A percentile compares a stretch with the other conserved stretches of the same genome.
Conservation (phyloP, 2,888 invertebrate species). For the Drosophila trichaetosa region DNA sequence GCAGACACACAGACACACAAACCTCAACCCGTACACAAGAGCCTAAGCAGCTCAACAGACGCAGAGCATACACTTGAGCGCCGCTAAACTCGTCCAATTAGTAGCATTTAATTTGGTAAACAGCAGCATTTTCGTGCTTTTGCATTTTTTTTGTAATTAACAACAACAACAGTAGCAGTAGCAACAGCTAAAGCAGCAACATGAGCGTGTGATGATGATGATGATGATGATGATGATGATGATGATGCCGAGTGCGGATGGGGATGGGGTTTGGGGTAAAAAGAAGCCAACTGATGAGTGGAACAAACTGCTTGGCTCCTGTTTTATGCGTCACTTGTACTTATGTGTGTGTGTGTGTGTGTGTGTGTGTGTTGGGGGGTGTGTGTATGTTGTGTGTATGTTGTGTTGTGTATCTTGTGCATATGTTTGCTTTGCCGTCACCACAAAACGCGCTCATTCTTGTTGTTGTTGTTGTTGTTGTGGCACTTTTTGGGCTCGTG, state of each 20-base stretch:
- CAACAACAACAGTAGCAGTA: slow-evolving; percentile 45
- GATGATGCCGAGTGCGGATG: slow-evolving; percentile 13
- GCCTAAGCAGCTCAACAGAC: slow-evolving; percentile 60
- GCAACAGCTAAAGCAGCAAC: slow-evolving; percentile 19
- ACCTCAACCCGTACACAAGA: slow-evolving; percentile 21
- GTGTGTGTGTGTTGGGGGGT: slow-evolving; percentile 37
- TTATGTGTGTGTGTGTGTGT: slow-evolving; percentile 14
- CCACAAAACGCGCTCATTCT: slow-evolving; percentile 47
- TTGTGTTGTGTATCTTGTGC: slow-evolving; percentile 47
- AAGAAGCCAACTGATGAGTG: slow-evolving; percentile 51
- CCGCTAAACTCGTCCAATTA: slow-evolving; percentile 80
- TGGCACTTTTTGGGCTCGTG: slow-evolving; percentile 40
- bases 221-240: slow-evolving; percentile 8
- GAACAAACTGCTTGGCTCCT: slow-evolving; percentile 47
- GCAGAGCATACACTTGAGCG: slow-evolving; percentile 76
- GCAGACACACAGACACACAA: neutral
- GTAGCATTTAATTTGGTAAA: slow-evolving; percentile 81
- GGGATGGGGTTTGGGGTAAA: slow-evolving; percentile 1
- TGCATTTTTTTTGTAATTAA: slow-evolving; percentile 80
- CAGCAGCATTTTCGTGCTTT: slow-evolving; percentile 79
- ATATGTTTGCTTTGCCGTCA: slow-evolving; percentile 59
- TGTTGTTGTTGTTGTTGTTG: slow-evolving; percentile 37
- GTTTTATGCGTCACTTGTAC: slow-evolving; percentile 52
- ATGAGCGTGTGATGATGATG: slow-evolving; percentile 28
- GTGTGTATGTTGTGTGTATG: neutral